Percentiles rank a stretch among this genome's conserved stretches.
Evolutionary conservation across 2,888 invertebrate genomes (phyloP).

Genomic region (Sinelater perroti): DNA sequence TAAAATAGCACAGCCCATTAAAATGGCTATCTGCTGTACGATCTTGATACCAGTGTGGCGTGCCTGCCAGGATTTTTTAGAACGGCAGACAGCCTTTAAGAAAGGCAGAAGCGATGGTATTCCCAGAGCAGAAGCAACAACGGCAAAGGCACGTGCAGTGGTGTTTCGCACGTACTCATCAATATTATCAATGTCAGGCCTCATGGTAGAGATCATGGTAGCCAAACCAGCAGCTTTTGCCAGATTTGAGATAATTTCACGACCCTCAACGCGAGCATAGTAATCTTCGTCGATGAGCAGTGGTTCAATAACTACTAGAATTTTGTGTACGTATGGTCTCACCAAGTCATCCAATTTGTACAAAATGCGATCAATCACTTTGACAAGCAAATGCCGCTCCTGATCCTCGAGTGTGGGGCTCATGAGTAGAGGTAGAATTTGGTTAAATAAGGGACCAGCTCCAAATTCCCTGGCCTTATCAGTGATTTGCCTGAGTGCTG

Average conservation of each 20-base stretch:
- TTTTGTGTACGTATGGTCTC: constrained; percentile 99
- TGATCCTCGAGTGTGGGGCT: constrained; percentile 99
- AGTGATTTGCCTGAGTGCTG: constrained; percentile 95
- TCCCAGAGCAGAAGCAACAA: constrained; percentile 97
- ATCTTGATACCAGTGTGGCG: constrained; percentile 99
- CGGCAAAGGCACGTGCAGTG: constrained; percentile 99
- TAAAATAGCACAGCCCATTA: constrained; percentile 99
- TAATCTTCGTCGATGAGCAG: constrained; percentile 99
- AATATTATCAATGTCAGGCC: constrained; percentile 99
- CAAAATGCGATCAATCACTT: constrained; percentile 97
- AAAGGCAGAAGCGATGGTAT: constrained; percentile 98
- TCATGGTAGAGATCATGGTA: constrained; percentile 99
- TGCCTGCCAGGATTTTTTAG: constrained; percentile 99
- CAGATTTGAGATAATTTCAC: constrained; percentile 98
- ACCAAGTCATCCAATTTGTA: constrained; percentile 99
- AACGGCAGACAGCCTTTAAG: constrained; percentile 97
- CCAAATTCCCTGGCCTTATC: constrained; percentile 99
- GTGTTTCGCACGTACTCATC: constrained; percentile 99
- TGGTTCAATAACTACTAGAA: constrained; percentile 98
- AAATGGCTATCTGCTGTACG: constrained; percentile 98
- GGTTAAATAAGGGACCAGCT: constrained; percentile 98
- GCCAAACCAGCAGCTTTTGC: constrained; percentile 99
- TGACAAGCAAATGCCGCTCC: constrained; percentile 97
- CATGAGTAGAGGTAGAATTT: constrained; percentile 99
- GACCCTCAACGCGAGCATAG: constrained; percentile 98